A percentile compares a stretch with the other conserved stretches of the same genome.
Conservation (phyloP, 2,797 vertebrate species). For the Mionectes olivaceus region DNA sequence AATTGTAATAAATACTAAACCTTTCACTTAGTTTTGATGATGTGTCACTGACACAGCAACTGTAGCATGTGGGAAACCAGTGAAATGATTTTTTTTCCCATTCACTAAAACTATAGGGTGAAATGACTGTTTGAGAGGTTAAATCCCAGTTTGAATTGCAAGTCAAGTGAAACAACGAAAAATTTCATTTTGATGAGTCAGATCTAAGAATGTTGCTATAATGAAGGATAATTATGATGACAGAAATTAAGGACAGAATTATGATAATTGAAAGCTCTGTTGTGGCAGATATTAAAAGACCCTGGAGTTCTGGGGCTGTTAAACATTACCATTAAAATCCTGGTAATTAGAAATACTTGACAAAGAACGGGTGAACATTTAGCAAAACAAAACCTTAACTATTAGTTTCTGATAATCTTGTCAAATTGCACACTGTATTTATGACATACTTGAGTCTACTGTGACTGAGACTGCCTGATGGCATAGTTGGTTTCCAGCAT, state of each 20-base stretch:
- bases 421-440: background rate
- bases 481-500: background rate
- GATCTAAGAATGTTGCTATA: constrained; percentile 71
- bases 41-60: background rate
- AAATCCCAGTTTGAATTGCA: constrained; percentile 40
- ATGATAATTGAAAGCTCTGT: constrained; percentile 73
- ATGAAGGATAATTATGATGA: constrained; percentile 75
- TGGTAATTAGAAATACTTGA: constrained; percentile 70
- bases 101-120: background rate
- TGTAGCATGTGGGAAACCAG: background rate
- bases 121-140: background rate
- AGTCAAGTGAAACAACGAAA: constrained; percentile 56
- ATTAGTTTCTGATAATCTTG: background rate
- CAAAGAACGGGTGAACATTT: constrained; percentile 11
- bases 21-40: background rate
- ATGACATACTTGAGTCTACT: background rate
- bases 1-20: background rate
- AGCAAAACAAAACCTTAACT: constrained; percentile 26
- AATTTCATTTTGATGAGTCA: constrained; percentile 70
- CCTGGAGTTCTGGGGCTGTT: constrained; percentile 63
- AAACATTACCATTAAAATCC: constrained; percentile 66
- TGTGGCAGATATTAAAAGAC: constrained; percentile 72
- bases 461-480: background rate
- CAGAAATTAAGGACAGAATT: constrained; percentile 74
- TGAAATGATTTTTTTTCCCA: background rate